Conservation (phyloP, 2,888 invertebrate species). For the Ametastegia equiseti region DNA sequence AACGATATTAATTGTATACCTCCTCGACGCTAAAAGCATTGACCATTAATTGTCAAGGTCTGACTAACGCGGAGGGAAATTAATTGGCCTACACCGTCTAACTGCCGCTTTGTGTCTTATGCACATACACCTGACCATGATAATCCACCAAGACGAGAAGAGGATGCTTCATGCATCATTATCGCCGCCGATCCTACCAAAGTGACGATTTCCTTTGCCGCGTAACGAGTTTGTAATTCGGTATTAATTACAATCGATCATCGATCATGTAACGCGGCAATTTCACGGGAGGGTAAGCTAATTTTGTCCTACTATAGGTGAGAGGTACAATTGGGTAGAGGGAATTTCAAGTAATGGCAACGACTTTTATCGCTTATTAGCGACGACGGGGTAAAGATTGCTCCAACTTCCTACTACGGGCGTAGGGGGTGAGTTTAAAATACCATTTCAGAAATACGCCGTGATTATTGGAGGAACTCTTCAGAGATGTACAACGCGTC, state of each 20-base stretch:
- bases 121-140: not conserved
- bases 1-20: constrained; percentile 23
- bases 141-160: not conserved
- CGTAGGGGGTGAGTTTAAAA: not conserved
- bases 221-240: not conserved
- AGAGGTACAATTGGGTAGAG: not conserved
- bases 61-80: not conserved
- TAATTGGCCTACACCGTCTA: not conserved
- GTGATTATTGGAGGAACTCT: constrained; percentile 40
- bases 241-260: not conserved
- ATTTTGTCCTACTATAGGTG: not conserved
- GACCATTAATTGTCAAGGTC: constrained; percentile 29
- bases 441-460: constrained; percentile 29
- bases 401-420: not conserved
- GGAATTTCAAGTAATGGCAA: not conserved
- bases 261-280: not conserved
- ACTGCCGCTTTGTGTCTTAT: not conserved
- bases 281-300: not conserved
- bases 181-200: not conserved
- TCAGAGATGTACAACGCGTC: constrained; percentile 21
- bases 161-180: not conserved
- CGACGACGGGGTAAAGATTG: not conserved
- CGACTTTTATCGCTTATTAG: constrained; percentile 35
- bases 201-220: not conserved
- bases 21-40: constrained; percentile 37